phyloP scores from a whole-genome alignment of 2,113 vertebrate species.

The Crotalus viridis region DNA sequence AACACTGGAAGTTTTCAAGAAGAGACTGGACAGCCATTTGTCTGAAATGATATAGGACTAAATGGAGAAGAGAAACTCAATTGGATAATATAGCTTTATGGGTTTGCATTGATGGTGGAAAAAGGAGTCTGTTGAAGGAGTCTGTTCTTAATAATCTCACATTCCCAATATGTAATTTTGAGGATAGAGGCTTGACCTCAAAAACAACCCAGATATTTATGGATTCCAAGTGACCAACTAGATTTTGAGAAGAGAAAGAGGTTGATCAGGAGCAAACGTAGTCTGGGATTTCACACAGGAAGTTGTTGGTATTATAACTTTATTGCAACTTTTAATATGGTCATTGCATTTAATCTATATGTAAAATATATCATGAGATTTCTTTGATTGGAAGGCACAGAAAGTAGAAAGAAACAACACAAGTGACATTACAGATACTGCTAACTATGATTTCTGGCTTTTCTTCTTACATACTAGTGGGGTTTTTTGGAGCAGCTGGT shows the following conservation, averaged over 20 bases:
- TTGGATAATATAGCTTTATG: not conserved
- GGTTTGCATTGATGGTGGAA: not conserved
- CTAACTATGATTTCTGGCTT: not conserved
- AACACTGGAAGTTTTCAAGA: no score
- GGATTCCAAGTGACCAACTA: not conserved
- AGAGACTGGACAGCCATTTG: no score
- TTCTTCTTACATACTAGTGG: not conserved
- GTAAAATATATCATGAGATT: not conserved
- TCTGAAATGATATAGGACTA: no score
- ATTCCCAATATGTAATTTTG: not conserved
- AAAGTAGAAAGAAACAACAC: no score
- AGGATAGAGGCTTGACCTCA: not conserved
- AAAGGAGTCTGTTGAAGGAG: not conserved
- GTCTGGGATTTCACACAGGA: not conserved
- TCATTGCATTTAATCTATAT: not conserved
- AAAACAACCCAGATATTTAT: not conserved
- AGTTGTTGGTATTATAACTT: not conserved
- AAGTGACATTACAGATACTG: no score
- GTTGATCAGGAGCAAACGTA: not conserved
- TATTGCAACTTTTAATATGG: not conserved
- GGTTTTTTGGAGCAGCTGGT: not conserved
- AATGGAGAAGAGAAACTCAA: not conserved
- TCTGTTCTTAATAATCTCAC: not conserved
- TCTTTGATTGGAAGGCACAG: not conserved
- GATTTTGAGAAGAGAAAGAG: not conserved